Base-by-base conservation (phyloP, 2,888 invertebrate genomes). In the Erynnis tages region DNA sequence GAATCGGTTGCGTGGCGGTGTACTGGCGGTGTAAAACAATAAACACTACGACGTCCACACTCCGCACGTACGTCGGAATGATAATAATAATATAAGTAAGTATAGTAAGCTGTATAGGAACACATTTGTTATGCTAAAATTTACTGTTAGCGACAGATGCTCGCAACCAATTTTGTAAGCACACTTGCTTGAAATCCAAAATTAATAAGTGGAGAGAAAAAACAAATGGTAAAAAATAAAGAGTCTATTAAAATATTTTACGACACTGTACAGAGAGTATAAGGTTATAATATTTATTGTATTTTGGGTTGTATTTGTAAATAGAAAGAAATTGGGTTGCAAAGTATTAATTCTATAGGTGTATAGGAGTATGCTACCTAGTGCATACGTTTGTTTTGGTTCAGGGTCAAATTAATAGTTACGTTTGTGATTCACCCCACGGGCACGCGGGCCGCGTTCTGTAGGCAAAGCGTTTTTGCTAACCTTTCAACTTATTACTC, bases 221-320 rank as follows among this genome's bases (percentile, higher is more conserved):
- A 58, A 43, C 48, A 52, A 61, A 41, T 17, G 8, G 19, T 58
- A 56, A 60, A 60, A 60, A 63, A 56, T 56, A 58, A 62, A 73
- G 70, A 75, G 73, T 76, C 65, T 79, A 79, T 73, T 71, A 66
- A 67, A 73, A 60, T 62, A 65, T 73, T 71, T 73, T 72, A 69
- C 63, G 59, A 65, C 60, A 69, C 49, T 86, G 86, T 86, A 86
- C 84, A 86, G 86, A 86, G 81, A 85, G 79, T 82, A 61, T 75
- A 77, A 77, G 73, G 71, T 82, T 81, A 74, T 81, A 79, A 79
- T 80, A 82, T 81, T 80, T 82, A 83, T 73, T 79, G 64, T 67
- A 70, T 68, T 69, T 70, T 70, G 67, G 68, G 61, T 75, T 79
- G 76, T 78, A 76, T 78, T 76, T 81, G 81, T 71, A 76, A 74